Conservation (phyloP, 2,113 vertebrate species). For the Otus sunia region DNA sequence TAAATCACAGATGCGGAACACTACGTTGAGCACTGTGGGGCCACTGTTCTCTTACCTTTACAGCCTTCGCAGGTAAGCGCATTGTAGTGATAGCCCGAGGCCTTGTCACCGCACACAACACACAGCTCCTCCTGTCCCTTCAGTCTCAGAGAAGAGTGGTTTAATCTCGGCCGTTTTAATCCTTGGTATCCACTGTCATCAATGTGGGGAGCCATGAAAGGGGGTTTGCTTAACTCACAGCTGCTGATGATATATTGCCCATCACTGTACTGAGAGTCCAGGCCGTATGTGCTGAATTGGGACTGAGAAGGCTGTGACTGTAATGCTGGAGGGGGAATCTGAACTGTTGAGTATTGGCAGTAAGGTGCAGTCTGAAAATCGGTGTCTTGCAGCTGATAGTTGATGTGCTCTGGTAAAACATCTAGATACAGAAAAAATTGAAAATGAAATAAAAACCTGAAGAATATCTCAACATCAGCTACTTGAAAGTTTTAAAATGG, state of each 20-base stretch:
- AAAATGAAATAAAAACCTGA: neutral
- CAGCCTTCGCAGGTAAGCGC: conserved; percentile 95
- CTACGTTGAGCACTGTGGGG: neutral
- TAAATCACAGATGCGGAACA: neutral
- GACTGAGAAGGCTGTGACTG: conserved; percentile 76
- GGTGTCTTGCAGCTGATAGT: conserved; percentile 81
- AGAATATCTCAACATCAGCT: neutral
- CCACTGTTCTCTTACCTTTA: conserved; percentile 80
- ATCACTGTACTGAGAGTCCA: conserved; percentile 72
- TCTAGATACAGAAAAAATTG: conserved; percentile 67
- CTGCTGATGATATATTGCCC: conserved; percentile 63
- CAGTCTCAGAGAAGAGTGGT: conserved; percentile 68
- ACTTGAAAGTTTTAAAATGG: neutral
- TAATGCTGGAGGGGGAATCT: conserved; percentile 76
- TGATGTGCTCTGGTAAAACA: conserved; percentile 84
- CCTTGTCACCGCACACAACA: conserved; percentile 92
- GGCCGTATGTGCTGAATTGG: conserved; percentile 75
- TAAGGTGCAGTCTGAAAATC: conserved; percentile 84
- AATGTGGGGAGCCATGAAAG: conserved; percentile 49
- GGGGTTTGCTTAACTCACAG: conserved; percentile 68
- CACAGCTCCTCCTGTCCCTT: conserved; percentile 91
- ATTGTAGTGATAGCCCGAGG: conserved; percentile 94
- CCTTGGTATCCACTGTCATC: conserved; percentile 55
- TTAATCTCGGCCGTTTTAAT: conserved; percentile 77
- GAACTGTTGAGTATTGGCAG: conserved; percentile 81